Evolutionary conservation across 2,797 vertebrate species (phyloP).

Genomic region (Aphelocoma californica): DNA sequence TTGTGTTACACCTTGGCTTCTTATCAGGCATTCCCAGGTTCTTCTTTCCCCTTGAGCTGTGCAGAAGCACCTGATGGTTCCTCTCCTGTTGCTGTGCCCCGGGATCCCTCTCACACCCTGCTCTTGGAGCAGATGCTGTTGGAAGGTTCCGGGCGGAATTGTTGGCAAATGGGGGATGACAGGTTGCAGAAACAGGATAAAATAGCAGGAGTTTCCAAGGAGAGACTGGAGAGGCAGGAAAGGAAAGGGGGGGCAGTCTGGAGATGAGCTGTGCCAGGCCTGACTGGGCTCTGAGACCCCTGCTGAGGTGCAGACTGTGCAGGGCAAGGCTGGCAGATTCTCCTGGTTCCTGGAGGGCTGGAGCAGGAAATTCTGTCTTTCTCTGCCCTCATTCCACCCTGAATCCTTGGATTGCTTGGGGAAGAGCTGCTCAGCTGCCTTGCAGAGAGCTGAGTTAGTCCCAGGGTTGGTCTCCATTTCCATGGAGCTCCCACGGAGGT

Average conservation of each 20-base stretch:
- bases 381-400: background rate
- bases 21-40: background rate
- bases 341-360: background rate
- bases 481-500: background rate
- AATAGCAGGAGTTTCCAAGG: background rate
- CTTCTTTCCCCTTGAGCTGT: background rate
- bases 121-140: background rate
- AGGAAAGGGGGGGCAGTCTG: background rate
- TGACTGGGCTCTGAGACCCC: background rate
- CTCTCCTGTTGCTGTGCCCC: background rate
- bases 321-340: background rate
- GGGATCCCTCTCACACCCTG: background rate
- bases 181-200: slow-evolving; percentile 11
- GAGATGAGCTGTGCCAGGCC: background rate
- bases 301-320: background rate
- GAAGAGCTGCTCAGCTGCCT: background rate
- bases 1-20: background rate
- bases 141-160: background rate
- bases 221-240: background rate
- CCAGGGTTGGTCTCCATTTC: background rate
- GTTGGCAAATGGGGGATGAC: background rate
- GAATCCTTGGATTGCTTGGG: background rate
- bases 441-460: background rate
- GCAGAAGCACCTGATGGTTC: background rate
- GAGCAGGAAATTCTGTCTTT: background rate